Evolutionary conservation across 2,113 vertebrate genomes (phyloP), one percentile per base, ranked within the genome.

Genomic region (Colossoma macropomum): DNA sequence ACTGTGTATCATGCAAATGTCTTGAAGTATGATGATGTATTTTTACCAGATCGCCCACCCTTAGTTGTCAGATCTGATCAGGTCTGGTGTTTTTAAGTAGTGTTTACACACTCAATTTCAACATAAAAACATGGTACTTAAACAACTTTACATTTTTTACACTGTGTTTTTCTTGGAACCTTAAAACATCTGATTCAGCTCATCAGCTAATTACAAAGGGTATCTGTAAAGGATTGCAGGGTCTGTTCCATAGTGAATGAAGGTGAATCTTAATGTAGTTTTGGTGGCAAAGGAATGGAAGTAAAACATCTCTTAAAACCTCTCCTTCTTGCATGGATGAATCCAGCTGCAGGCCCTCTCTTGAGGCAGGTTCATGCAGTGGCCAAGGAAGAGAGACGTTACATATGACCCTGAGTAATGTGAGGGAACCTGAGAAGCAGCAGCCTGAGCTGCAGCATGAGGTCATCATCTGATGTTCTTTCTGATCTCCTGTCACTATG

Each of bases 401-500:
- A 81, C 30, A 48, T 79, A 86, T 68, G 66, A 50, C 41, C 21
- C n/a, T 70, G 48, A 79, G 17, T 71, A 82, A 79, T 32, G 16
- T 69, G 63, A 66, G 70, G 62, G 38, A 86, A 82, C 32, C 59
- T 76, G 82, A 84, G 81, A 79, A 54, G 56, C 45, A 68, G 10
- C 32, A 48, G 52, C 76, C 30, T 11, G n/a, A 41, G 72, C 75
- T 73, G 50, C 23, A 54, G 27, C 27, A 78, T 81, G 66, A 87
- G 85, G 68, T 83, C 56, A 75, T 80, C 45, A 45, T 84, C 77
- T 86, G 84, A 81, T 81, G 81, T 79, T 71, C 23, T 62, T 63
- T 85, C 56, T 89, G 80, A 88, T 86, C 84, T 86, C 66, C 17
- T 71, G 85, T 85, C 75, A 48, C 84, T 45, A 65, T 79, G 79